phyloP scores from a whole-genome alignment of 2,888 invertebrate species.

The Bruchidius siliquastri region DNA sequence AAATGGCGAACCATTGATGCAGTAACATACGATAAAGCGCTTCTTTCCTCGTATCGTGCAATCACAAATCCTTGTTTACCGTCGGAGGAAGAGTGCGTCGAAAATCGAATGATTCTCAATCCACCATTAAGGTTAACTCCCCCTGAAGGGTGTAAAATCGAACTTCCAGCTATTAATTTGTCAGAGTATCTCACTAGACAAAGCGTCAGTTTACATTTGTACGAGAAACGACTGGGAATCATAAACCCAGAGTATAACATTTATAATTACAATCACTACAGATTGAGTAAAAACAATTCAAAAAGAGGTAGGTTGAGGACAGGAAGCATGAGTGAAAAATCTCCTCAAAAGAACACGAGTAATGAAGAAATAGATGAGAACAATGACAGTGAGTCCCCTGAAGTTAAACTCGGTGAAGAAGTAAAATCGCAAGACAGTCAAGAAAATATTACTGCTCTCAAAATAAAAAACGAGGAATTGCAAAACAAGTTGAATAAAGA shows the following conservation, averaged over 20 bases:
- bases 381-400: slow-evolving; percentile 19
- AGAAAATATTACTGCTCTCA: slow-evolving; percentile 9
- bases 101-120: slow-evolving; percentile 26
- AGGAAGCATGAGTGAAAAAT: slow-evolving; percentile 26
- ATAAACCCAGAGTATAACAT: slow-evolving; percentile 34
- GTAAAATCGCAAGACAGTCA: slow-evolving; percentile 34
- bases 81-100: slow-evolving; percentile 25
- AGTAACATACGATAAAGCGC: slow-evolving; percentile 36
- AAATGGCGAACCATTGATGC: slow-evolving; percentile 64
- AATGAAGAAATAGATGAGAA: slow-evolving; percentile 20
- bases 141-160: slow-evolving; percentile 59
- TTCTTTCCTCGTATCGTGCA: slow-evolving; percentile 27
- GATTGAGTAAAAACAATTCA: slow-evolving; percentile 14
- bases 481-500: slow-evolving; percentile 27
- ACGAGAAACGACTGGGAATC: slow-evolving; percentile 66
- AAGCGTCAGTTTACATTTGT: slow-evolving; percentile 72
- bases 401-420: slow-evolving; percentile 38
- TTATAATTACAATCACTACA: slow-evolving; percentile 13
- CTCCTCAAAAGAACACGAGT: slow-evolving; percentile 15
- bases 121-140: slow-evolving; percentile 48
- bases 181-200: slow-evolving; percentile 74
- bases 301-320: slow-evolving; percentile 18
- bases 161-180: slow-evolving; percentile 67
- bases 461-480: slow-evolving; percentile 18
- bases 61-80: slow-evolving; percentile 30